Evolutionary conservation across 23 tunicate genomes (phyloP), one percentile per base, ranked within the genome.

Genomic region (Pegea sp.): DNA sequence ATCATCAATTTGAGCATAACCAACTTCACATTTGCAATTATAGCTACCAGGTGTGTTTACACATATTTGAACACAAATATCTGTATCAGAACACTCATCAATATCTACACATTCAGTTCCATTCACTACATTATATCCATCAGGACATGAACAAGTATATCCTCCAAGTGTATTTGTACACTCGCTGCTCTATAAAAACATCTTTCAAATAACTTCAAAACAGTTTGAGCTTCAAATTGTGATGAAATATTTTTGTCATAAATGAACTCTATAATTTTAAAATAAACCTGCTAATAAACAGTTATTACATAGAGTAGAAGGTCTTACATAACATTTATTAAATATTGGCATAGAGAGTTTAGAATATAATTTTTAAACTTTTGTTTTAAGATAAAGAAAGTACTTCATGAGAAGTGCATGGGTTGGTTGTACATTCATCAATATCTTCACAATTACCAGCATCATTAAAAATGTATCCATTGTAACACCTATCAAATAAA

Each of bases 401-500:
- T 38, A 38, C 46, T 38, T 38, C 16, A 16, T 38, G 46, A 11
- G 46, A 20, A 46, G 70, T 69, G 34, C 92, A 78, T 18, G 92
- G 92, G 56, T 59, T 59, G 1, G 49, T 34, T 38, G 25, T 3
- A 34, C 92, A 78, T 64, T 78, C 92, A 38, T 78, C 72, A 22
- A 78, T 30, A 28, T 78, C 92, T 1, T 18, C 30, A 31, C 92
- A 78, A 3, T 26, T 53, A 26, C 43, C 61, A 16, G 22, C 56
- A 48, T 63, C 61, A 20, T 6, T 58, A 34, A 19, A n/a, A 13
- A 21, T 24, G 63, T 64, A 78, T 1, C 92, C 92, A 44, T 22
- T 54, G 59, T 29, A 59, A 49, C 92, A 78, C 4, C 92, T 78
- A n/a, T n/a, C n/a, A n/a, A n/a, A n/a, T n/a, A n/a, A n/a, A n/a